phyloP scores from a whole-genome alignment of 2,113 vertebrate species.

The Nettapus auritus region DNA sequence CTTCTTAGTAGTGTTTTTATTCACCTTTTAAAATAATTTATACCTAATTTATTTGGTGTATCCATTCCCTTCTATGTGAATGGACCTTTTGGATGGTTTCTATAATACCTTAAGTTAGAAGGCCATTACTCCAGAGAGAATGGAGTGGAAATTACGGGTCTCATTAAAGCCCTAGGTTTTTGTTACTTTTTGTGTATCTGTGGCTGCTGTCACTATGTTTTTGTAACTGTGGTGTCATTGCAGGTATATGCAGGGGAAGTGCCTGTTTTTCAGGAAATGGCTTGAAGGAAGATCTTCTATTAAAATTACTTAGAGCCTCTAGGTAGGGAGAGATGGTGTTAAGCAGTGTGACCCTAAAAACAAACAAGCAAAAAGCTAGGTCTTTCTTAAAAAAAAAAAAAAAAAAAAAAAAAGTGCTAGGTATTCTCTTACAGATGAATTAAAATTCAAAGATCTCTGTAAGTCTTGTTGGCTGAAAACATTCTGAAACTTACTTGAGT shows the following conservation, averaged over 20 bases:
- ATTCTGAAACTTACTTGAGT: not conserved
- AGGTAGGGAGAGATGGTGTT: accelerated
- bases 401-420: not conserved
- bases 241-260: not conserved
- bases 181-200: not conserved
- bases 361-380: not conserved
- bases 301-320: not conserved
- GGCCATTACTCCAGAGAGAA: not conserved
- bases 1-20: not conserved
- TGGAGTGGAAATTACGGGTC: not conserved
- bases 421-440: not conserved
- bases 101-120: not conserved
- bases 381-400: not conserved
- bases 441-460: not conserved
- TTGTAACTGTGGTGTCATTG: not conserved
- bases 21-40: not conserved
- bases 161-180: not conserved
- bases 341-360: not conserved
- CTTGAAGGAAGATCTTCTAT: not conserved
- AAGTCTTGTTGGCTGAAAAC: not conserved
- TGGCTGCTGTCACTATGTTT: not conserved
- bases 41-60: not conserved
- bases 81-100: not conserved
- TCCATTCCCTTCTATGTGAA: not conserved
- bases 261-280: not conserved